Evolutionary conservation across 2,888 invertebrate species (phyloP), one percentile per base, ranked within the genome.

Genomic region (Acrobasis suavella): DNA sequence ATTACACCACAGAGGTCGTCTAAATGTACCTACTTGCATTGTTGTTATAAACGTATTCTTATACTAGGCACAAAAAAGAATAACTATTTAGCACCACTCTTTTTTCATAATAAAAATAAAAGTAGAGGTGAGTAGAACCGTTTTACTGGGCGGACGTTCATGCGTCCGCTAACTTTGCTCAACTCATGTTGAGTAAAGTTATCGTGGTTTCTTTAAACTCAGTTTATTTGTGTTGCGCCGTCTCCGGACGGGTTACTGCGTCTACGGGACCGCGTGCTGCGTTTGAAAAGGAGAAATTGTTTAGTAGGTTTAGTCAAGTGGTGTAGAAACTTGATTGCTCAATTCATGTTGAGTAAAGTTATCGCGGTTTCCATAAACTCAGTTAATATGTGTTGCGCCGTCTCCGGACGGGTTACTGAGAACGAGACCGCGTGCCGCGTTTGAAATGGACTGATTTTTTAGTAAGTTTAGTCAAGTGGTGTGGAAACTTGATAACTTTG

Each of bases 141-240:
- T 46, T 46, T 46, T 46, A n/a, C 46, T 5, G 46, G n/a, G 46
- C 46, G 46, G n/a, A 46, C 46, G 32, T 32, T 32, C 32, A 32
- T 32, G 32, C 32, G 32, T 32, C 32, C 32, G 32, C 32, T 32
- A 32, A 32, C 32, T 32, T 32, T 32, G 46, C 6, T n/a, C 14
- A 14, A 6, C n/a, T 14, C n/a, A n/a, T 14, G 46, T 54, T 54
- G 54, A 54, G 52, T 22, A 14, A 38, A 54, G 54, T 54, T 54
- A 54, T 32, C 54, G 54, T 7, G 54, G 54, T 38, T 54, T 54
- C 54, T 54, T 54, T 54, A 54, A 54, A 54, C 37, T 38, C 15
- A 37, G 54, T 54, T 54, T 54, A 54, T 54, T 54, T 54, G 54
- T 54, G 22, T 46, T 46, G 12, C 7, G 46, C n/a, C 46, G 12